Evolutionary conservation across 2,113 vertebrate genomes (phyloP).

Genomic region (Procavia capensis): DNA sequence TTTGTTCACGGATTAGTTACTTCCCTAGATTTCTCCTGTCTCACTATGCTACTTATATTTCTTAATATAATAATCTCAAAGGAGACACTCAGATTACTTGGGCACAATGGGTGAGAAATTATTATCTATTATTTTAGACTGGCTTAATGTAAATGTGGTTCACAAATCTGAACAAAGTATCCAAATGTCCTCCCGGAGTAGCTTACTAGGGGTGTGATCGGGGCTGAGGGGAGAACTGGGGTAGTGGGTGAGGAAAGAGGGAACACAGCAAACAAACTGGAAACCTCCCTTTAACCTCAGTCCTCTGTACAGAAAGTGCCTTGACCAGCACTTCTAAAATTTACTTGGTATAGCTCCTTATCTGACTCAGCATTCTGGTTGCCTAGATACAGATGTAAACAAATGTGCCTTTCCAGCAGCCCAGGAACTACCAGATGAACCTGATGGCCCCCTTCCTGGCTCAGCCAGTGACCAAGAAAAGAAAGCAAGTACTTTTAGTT

Average conservation of each 20-base stretch:
- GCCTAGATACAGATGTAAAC: constrained; percentile 86
- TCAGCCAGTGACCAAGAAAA: constrained; percentile 67
- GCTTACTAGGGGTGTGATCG: not conserved
- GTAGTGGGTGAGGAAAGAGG: too few species aligned
- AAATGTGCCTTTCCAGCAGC: constrained; percentile 64
- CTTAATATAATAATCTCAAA: not conserved
- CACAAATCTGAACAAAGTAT: not conserved
- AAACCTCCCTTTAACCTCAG: not conserved
- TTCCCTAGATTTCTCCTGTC: constrained; percentile 9
- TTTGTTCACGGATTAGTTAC: not conserved
- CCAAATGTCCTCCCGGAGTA: not conserved
- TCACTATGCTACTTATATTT: not conserved
- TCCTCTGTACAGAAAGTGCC: not conserved
- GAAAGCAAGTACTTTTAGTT: constrained; percentile 78
- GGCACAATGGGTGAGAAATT: not conserved
- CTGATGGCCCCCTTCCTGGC: constrained; percentile 66
- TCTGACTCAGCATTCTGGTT: constrained; percentile 78
- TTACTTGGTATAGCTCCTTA: constrained; percentile 48
- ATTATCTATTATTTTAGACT: not conserved
- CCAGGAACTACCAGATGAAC: not conserved
- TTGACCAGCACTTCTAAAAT: not conserved
- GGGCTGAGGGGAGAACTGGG: accelerated
- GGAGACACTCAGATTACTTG: not conserved
- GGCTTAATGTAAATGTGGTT: not conserved
- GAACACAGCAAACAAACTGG: not conserved